Conservation (phyloP, 2,888 invertebrate species). For the Pyrgus malvae region DNA sequence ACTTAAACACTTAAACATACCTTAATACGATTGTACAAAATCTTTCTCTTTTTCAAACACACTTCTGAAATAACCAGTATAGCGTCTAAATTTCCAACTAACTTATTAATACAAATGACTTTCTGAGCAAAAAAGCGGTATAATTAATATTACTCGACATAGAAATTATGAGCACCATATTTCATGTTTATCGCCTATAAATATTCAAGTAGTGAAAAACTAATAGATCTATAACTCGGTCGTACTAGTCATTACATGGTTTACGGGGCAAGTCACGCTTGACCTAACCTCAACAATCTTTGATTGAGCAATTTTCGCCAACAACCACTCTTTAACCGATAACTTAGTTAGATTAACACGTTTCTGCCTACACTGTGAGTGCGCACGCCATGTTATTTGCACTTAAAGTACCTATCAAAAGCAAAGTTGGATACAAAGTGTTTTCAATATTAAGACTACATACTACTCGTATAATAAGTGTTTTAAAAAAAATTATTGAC, state of each 20-base stretch:
- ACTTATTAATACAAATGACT: not conserved
- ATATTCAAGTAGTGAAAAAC: constrained; percentile 38
- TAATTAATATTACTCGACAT: constrained; percentile 25
- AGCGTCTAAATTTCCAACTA: not conserved
- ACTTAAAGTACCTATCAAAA: not conserved
- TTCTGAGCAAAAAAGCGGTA: constrained; percentile 1
- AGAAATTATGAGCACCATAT: constrained; percentile 11
- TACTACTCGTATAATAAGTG: no score
- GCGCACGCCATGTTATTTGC: constrained; percentile 37
- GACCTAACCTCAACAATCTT: constrained; percentile 41
- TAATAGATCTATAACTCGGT: constrained; percentile 40
- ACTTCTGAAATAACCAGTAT: not conserved
- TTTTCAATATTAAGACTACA: no score
- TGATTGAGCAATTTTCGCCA: constrained; percentile 47
- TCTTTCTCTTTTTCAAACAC: no score
- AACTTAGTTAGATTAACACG: constrained; percentile 47
- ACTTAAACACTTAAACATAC: no score
- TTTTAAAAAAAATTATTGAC: no score
- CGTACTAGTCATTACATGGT: constrained; percentile 40
- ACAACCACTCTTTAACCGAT: constrained; percentile 44
- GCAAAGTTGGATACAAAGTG: no score
- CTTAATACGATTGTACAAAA: no score
- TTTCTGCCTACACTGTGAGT: constrained; percentile 32
- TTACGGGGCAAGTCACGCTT: constrained; percentile 45
- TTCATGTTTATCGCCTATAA: constrained; percentile 29